phyloP scores from a whole-genome alignment of 2,113 vertebrate species.

The Daubentonia madagascariensis region DNA sequence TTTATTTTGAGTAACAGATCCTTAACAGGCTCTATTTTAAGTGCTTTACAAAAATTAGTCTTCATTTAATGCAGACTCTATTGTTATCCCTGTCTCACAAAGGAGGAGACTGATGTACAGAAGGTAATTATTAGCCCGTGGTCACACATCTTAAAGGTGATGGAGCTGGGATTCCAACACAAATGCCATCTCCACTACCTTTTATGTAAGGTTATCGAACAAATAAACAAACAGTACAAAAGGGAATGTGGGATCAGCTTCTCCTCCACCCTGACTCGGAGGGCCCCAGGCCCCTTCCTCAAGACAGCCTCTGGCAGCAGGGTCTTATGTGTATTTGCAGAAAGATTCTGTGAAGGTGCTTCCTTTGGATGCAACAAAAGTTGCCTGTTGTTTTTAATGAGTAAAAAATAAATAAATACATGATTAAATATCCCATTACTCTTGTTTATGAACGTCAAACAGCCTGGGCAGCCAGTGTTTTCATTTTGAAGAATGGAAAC shows the following conservation, averaged over 20 bases:
- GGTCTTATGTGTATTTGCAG: not conserved
- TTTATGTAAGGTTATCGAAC: not conserved
- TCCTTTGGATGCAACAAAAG: not conserved
- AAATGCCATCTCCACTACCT: not conserved
- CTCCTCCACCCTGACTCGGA: not conserved
- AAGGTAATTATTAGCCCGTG: not conserved
- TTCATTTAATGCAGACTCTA: not conserved
- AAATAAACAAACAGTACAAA: not conserved
- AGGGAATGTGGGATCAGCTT: not conserved
- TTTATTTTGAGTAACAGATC: not conserved
- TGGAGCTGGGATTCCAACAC: not conserved
- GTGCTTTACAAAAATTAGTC: not conserved
- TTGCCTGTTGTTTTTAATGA: not conserved
- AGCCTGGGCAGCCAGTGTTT: not conserved
- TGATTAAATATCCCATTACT: not conserved
- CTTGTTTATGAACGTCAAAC: not conserved
- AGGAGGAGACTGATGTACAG: not conserved
- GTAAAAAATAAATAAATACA: not conserved
- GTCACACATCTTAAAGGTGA: not conserved
- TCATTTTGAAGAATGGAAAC: not conserved
- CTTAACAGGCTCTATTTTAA: not conserved
- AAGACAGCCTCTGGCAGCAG: not conserved
- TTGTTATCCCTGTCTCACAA: not conserved
- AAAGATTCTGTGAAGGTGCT: not conserved
- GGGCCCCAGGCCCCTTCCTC: not conserved